Evolutionary conservation across 2,113 vertebrate genomes (phyloP), one percentile per base, ranked within the genome.

Genomic region (Cebidichthys violaceus): DNA sequence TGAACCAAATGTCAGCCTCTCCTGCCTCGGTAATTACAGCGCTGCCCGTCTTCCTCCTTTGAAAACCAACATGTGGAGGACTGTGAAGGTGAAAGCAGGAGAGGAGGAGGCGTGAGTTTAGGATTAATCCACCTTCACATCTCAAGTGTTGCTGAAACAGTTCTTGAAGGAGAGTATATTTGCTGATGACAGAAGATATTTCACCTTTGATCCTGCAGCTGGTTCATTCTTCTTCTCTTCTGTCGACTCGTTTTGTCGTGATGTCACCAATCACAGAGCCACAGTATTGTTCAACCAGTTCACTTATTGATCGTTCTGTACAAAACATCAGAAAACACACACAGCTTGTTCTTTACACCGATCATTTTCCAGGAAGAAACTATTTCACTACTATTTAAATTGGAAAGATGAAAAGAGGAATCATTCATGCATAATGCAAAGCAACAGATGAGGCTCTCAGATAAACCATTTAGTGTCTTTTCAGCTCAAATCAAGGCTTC

Each of bases 1-100:
- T 93, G 92, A 92, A 89, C 86, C 82, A 89, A 91, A 90, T 85
- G 89, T 93, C 91, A 92, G 85, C 43, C 15, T 31, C 29, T 37
- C 18, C 59, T 35, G 0, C 43, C 22, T 29, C 43, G 6, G 52
- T 85, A 81, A 89, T 88, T 84, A 85, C 50, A 75, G 35, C 52
- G 47, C 41, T 9, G 41, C 33, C 45, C 72, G 20, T 62, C 55
- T 18, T 33, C 45, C 20, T n/a, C 68, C 57, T 27, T 57, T 6
- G 6, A 45, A 18, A 64, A 9, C 70, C 52, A 43, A 24, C 60
- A 31, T 22, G 0, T 45, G 70, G 43, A 70, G 76, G 70, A 45
- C 15, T 41, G 4, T 43, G 59, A 71, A 43, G 68, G 68, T 72
- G 69, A 65, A 31, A 20, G n/a, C 54, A 64, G 45, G 47, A 69